These are phyloP conservation scores for Limnodromus scolopaceus DNA, from an alignment of 2,797 vertebrate genomes.

Conservation along the genomic window DNA sequence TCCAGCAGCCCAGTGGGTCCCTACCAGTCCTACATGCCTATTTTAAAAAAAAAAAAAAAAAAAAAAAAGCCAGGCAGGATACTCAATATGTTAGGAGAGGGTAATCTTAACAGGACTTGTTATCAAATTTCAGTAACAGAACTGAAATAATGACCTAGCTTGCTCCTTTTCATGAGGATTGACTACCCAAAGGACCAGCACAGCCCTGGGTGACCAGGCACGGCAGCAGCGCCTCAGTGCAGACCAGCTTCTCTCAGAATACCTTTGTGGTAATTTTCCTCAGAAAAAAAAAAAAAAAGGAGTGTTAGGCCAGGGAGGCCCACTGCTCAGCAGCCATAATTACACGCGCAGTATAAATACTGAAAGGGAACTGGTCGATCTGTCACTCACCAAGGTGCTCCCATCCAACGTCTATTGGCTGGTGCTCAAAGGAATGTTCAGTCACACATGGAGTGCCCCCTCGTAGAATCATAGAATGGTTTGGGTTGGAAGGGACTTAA, in stretches of 20 bases:
- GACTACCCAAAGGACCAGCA: too few species aligned
- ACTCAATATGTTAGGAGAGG: not conserved
- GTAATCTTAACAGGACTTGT: not conserved
- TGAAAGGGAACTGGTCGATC: rapidly evolving
- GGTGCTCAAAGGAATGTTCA: not conserved
- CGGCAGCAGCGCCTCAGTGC: rapidly evolving
- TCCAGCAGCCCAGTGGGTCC: not conserved
- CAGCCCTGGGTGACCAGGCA: not conserved
- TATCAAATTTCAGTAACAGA: not conserved
- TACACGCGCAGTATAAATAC: not conserved
- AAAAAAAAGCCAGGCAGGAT: too few species aligned
- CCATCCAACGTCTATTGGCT: rapidly evolving
- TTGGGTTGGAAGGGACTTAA: not conserved
- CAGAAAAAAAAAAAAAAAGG: not conserved
- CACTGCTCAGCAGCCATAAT: not conserved
- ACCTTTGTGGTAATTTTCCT: not conserved
- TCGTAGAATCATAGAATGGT: not conserved
- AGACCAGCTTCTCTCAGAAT: not conserved
- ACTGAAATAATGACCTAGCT: not conserved
- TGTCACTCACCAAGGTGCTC: not conserved
- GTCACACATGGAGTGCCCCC: rapidly evolving
- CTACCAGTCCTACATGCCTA: not conserved
- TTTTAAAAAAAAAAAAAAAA: not conserved
- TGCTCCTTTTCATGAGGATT: not conserved
- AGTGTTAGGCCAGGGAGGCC: rapidly evolving